phyloP scores from a whole-genome alignment of 2,888 invertebrate species.

The Andrena trimmerana region DNA sequence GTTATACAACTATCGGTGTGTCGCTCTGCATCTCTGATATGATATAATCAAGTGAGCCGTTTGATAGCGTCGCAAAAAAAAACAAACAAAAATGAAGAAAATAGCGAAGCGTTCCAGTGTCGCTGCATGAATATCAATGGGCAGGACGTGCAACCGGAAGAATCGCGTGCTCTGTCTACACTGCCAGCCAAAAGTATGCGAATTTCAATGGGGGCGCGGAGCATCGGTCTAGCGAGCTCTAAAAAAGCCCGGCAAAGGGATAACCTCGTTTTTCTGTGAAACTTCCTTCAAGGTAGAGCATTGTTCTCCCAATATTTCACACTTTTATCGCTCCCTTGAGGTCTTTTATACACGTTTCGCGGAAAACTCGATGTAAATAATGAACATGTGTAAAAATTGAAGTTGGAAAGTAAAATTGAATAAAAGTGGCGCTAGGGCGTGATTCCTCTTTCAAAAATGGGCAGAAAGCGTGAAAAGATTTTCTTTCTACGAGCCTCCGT shows the following conservation, averaged over 20 bases:
- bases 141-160: conserved; percentile 12
- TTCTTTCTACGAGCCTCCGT: neutral
- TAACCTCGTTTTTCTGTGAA: neutral
- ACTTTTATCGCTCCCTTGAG: neutral
- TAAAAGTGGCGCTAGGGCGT: neutral
- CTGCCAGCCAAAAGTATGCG: conserved; percentile 12
- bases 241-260: neutral
- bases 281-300: neutral
- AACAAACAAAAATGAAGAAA: neutral
- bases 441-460: neutral
- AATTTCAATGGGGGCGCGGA: neutral
- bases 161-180: conserved; percentile 29
- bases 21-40: neutral
- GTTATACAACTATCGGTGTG: neutral
- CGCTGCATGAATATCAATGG: conserved; percentile 41
- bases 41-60: conserved; percentile 1
- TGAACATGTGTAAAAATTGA: neutral
- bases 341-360: no score
- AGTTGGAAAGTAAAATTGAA: neutral
- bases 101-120: conserved; percentile 21
- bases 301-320: neutral
- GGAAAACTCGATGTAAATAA: no score
- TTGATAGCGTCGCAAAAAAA: neutral
- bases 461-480: neutral
- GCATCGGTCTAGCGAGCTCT: neutral